Percentiles rank a stretch among this genome's conserved stretches.
Evolutionary conservation across 2,797 vertebrate genomes (phyloP).

Genomic region (Echeneis naucrates): DNA sequence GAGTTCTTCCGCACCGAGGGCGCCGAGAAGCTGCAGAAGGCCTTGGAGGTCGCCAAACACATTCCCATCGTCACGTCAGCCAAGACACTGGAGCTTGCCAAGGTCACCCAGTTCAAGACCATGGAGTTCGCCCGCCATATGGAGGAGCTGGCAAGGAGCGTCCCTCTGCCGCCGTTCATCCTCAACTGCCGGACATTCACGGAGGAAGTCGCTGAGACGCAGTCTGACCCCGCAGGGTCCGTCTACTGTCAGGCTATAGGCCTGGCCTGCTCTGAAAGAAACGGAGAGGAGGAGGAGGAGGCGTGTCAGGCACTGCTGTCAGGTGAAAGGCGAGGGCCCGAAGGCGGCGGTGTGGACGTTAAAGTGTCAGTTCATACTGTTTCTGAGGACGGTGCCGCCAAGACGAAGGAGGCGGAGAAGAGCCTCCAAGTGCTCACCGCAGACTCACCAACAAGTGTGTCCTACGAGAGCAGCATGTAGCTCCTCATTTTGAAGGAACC

Average conservation of each 20-base stretch:
- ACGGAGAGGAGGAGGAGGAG: constrained; percentile 67
- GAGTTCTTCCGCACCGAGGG: constrained; percentile 97
- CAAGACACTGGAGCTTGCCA: constrained; percentile 94
- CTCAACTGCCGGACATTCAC: constrained; percentile 87
- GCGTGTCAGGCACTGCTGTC: constrained; percentile 37
- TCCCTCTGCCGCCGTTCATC: constrained; percentile 94
- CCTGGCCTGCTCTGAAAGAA: not conserved
- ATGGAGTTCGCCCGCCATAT: constrained; percentile 95
- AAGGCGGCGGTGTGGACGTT: rapidly evolving
- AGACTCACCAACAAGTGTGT: not conserved
- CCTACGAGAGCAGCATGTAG: constrained; percentile 26
- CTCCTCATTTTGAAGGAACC: too few relatives aligned
- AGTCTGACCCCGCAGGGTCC: constrained; percentile 69
- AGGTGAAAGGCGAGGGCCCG: not conserved
- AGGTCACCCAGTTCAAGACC: constrained; percentile 96
- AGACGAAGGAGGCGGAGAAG: not conserved
- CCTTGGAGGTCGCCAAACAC: constrained; percentile 94
- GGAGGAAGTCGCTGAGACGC: constrained; percentile 80
- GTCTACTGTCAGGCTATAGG: constrained; percentile 68
- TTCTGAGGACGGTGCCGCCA: not conserved
- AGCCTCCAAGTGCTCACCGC: not conserved
- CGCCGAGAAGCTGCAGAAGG: constrained; percentile 95
- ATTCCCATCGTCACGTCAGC: constrained; percentile 95
- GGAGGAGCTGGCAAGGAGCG: constrained; percentile 93
- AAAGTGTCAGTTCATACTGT: constrained; percentile 40